phyloP scores from a whole-genome alignment of 1,140 invertebrate genomes.

The Drosophila sucinea region DNA sequence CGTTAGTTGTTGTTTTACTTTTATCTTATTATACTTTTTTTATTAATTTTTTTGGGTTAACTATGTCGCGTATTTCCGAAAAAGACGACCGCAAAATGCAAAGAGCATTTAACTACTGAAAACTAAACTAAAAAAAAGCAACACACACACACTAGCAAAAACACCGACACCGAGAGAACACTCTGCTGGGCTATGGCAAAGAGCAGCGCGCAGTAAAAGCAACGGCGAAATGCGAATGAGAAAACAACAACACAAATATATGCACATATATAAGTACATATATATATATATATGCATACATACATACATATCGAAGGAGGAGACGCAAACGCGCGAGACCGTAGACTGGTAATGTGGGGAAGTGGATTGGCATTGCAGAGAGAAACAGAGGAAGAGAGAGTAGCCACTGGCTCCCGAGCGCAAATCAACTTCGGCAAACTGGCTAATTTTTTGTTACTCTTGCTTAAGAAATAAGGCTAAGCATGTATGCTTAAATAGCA shows the following conservation, averaged over 20 bases:
- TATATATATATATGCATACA: no score
- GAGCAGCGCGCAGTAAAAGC: no score
- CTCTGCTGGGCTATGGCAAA: no score
- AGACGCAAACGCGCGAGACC: no score
- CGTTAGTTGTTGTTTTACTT: conserved; percentile 34
- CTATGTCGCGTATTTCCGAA: conserved; percentile 72
- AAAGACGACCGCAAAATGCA: conserved; percentile 75
- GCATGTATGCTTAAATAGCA: conserved; percentile 9
- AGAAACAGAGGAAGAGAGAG: conserved; percentile 4
- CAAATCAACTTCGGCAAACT: conserved; percentile 6
- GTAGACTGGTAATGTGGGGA: no score
- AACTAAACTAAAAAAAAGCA: conserved; percentile 39
- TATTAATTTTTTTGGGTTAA: conserved; percentile 54
- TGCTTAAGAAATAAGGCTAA: conserved; percentile 8
- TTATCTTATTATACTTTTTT: conserved; percentile 32
- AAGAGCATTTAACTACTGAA: conserved; percentile 74
- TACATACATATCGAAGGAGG: no score
- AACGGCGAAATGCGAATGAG: conserved; percentile 36
- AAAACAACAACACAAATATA: conserved; percentile 28
- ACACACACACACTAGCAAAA: conserved; percentile 47
- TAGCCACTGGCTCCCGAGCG: neutral
- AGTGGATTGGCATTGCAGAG: no score
- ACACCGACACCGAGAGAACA: conserved; percentile 31
- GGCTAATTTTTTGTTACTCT: conserved; percentile 1
- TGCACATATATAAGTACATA: no score